These are phyloP conservation scores for Liasis olivaceus DNA, from an alignment of 2,797 vertebrate species.

Conservation along the genomic window DNA sequence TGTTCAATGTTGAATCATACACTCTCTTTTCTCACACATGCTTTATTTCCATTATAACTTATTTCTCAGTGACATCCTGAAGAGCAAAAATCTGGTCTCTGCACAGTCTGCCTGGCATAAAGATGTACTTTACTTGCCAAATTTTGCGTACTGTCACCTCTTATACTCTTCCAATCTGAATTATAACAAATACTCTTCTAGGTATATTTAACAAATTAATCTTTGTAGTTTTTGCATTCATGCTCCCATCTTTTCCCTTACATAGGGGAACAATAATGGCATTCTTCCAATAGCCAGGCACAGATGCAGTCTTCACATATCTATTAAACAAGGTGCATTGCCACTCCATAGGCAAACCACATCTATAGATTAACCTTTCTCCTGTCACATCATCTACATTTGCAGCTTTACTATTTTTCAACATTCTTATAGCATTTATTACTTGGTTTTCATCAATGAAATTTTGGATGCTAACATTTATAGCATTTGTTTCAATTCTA, in stretches of 20 bases:
- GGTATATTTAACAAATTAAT: not conserved
- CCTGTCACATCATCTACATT: not conserved
- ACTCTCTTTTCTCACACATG: not conserved
- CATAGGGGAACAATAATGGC: not conserved
- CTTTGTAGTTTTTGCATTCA: not conserved
- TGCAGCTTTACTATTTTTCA: not conserved
- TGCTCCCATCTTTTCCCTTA: not conserved
- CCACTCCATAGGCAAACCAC: not conserved
- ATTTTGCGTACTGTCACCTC: not conserved
- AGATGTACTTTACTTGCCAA: not conserved
- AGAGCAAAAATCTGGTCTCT: not conserved
- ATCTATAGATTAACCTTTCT: not conserved
- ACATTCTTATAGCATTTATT: not conserved
- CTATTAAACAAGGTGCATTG: not conserved
- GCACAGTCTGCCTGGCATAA: not conserved
- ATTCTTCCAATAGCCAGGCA: not conserved
- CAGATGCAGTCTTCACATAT: not conserved
- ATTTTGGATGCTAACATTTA: not conserved
- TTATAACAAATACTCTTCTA: not conserved
- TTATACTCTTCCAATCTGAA: not conserved
- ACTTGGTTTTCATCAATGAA: not conserved
- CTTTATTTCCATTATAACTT: not conserved
- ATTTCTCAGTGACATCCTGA: not conserved
- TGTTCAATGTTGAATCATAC: not conserved
- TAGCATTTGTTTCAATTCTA: not conserved